phyloP scores from a whole-genome alignment of 2,888 invertebrate genomes.

The Trissolcus brochymenae region DNA sequence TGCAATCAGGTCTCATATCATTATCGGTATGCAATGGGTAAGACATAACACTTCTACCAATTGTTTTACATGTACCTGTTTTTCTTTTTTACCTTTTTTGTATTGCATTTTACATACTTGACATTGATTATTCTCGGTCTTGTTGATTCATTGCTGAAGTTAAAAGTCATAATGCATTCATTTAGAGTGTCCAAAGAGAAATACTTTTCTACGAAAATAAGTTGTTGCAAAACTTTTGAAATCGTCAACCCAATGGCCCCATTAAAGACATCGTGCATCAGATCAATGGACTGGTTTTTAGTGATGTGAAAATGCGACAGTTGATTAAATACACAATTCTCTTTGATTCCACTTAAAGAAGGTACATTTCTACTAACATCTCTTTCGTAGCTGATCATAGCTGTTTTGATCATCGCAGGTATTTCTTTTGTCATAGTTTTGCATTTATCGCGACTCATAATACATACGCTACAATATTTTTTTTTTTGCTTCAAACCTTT shows the following conservation, averaged over 20 bases:
- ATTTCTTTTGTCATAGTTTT: conserved; percentile 30
- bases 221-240: background rate
- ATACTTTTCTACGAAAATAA: background rate
- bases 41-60: conserved; percentile 21
- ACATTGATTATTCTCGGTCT: background rate
- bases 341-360: conserved; percentile 32
- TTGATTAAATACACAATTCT: conserved; percentile 41
- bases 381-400: conserved; percentile 21
- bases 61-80: conserved; percentile 9
- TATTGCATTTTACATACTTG: no score
- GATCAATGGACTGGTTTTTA: background rate
- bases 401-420: conserved; percentile 3
- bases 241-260: background rate
- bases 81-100: no score
- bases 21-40: conserved; percentile 14
- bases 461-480: conserved; percentile 50
- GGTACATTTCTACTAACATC: conserved; percentile 31
- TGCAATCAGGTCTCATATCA: conserved; percentile 34
- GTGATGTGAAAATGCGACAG: conserved; percentile 39
- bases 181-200: background rate
- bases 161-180: background rate
- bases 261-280: background rate
- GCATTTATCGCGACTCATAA: conserved; percentile 11
- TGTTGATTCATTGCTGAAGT: background rate
- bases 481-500: conserved; percentile 30